Evolutionary conservation across 2,888 invertebrate species (phyloP), one percentile per base, ranked within the genome.

Genomic region (Caenorhabditis japonica): DNA sequence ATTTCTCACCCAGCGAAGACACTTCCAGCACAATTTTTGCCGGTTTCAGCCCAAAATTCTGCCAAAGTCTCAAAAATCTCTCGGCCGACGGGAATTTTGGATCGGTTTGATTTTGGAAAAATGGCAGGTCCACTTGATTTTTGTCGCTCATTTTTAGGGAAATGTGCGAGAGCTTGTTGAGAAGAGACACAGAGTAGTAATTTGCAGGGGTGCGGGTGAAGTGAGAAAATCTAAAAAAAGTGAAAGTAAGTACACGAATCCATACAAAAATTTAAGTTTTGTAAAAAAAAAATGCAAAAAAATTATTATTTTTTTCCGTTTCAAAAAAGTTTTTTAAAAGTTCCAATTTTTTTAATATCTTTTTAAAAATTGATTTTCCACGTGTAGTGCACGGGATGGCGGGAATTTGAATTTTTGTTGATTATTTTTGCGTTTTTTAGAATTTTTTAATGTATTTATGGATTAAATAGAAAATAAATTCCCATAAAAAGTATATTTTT

Each of bases 11-110:
- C 10, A 46, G 49, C 34, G 73, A 61, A 23, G 74, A 74, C n/a
- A 74, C 5, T 25, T 74, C 74, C n/a, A 74, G 4, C 7, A 74
- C 47, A 10, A 74, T n/a, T 27, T 74, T 61, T n/a, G 59, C 66
- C 4, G 62, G 38, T 25, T 62, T 69, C 46, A 74, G 7, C 19
- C 74, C 74, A 12, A 39, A 10, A 4, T 19, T 39, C 27, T 47
- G 46, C 68, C 66, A 73, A 0, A 41, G n/a, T 3, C 34, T 44
- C 34, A 68, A 39, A n/a, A 68, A 46, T 25, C 25, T 41, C 21
- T 73, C 73, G 17, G 51, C 33, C 3, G 56, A 71, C 3, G 51
- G 56, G 47, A 30, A 43, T 2, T 27, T n/a, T 4, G 49, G 27
- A 13, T 38, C 19, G 3, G 62, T 36, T 5, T 27, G 10, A 34